Evolutionary conservation across 2,888 invertebrate species (phyloP).

Genomic region (Drosophila paranaensis): DNA sequence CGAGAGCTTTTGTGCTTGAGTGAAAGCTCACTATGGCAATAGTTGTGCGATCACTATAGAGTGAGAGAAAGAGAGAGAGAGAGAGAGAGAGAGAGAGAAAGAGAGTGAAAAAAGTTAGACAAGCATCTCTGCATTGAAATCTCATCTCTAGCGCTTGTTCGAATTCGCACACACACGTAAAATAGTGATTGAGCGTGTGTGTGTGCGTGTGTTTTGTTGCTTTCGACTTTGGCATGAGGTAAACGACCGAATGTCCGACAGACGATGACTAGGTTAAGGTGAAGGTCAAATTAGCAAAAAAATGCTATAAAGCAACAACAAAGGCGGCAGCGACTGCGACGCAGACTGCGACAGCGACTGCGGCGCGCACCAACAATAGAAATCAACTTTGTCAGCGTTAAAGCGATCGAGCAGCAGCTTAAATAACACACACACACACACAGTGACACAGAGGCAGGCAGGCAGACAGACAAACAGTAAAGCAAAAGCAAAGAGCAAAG

Average conservation of each 20-base stretch:
- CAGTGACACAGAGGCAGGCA: no score
- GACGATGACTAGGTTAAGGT: slow-evolving; percentile 85
- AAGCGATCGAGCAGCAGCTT: slow-evolving; percentile 29
- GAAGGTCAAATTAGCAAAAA: slow-evolving; percentile 84
- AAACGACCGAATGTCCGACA: slow-evolving; percentile 85
- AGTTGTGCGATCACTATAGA: neutral
- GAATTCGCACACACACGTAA: slow-evolving; percentile 1
- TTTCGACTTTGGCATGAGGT: slow-evolving; percentile 77
- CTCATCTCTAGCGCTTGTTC: slow-evolving; percentile 7
- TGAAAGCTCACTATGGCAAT: slow-evolving; percentile 34
- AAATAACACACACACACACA: slow-evolving; percentile 13
- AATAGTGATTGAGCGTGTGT: slow-evolving; percentile 22
- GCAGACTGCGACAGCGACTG: neutral
- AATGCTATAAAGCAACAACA: slow-evolving; percentile 50
- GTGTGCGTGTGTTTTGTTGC: slow-evolving; percentile 18
- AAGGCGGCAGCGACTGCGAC: slow-evolving; percentile 2
- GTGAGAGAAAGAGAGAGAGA: neutral
- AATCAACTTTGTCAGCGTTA: slow-evolving; percentile 74
- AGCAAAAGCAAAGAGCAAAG: slow-evolving; percentile 20
- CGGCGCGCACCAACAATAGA: slow-evolving; percentile 69
- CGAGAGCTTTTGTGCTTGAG: slow-evolving; percentile 49
- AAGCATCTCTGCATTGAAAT: slow-evolving; percentile 1
- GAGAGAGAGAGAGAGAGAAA: neutral
- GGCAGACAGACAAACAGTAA: neutral
- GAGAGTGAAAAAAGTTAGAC: slow-evolving; percentile 1